A percentile compares a stretch with the other conserved stretches of the same genome.
These are phyloP conservation scores for Euwallacea fornicatus DNA, from an alignment of 1,140 invertebrate species.

Conservation along the genomic window DNA sequence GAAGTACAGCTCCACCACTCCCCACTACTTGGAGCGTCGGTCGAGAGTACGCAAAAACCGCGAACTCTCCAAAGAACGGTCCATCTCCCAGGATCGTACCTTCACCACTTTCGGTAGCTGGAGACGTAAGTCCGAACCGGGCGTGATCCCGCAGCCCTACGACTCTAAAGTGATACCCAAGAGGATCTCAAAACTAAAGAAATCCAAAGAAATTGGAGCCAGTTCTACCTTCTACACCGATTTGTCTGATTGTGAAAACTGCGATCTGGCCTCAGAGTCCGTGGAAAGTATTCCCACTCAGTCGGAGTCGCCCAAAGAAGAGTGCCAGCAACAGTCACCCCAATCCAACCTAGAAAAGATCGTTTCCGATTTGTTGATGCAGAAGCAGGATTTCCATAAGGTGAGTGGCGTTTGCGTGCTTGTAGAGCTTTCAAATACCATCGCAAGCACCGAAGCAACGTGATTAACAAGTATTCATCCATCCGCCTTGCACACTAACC, in stretches of 20 bases:
- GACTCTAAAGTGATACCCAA: slow-evolving; percentile 68
- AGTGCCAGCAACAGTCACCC: slow-evolving; percentile 23
- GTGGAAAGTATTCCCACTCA: slow-evolving; percentile 58
- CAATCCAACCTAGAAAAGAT: slow-evolving; percentile 70
- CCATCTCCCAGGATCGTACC: slow-evolving; percentile 48
- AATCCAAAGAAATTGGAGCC: slow-evolving; percentile 58
- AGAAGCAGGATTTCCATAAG: slow-evolving; percentile 81
- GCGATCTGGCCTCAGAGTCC: slow-evolving; percentile 64
- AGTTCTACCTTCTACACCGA: slow-evolving; percentile 68
- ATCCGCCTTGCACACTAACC: slow-evolving; percentile 12
- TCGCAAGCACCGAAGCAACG: neutral
- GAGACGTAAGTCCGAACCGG: slow-evolving; percentile 74
- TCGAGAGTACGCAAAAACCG: slow-evolving; percentile 47
- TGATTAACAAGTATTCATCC: neutral
- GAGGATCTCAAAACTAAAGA: slow-evolving; percentile 66
- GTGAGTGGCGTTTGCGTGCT: slow-evolving; percentile 49
- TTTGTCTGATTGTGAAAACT: slow-evolving; percentile 61
- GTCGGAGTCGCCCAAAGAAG: slow-evolving; percentile 21
- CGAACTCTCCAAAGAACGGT: slow-evolving; percentile 46
- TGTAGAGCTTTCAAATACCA: neutral
- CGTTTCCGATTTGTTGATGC: slow-evolving; percentile 79
- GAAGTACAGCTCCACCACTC: slow-evolving; percentile 74
- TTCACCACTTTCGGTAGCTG: slow-evolving; percentile 63
- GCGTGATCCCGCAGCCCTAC: slow-evolving; percentile 55
- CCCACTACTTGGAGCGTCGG: slow-evolving; percentile 86